Evolutionary conservation across 1,140 invertebrate genomes (phyloP).

Genomic region (Drosophila arawakana): DNA sequence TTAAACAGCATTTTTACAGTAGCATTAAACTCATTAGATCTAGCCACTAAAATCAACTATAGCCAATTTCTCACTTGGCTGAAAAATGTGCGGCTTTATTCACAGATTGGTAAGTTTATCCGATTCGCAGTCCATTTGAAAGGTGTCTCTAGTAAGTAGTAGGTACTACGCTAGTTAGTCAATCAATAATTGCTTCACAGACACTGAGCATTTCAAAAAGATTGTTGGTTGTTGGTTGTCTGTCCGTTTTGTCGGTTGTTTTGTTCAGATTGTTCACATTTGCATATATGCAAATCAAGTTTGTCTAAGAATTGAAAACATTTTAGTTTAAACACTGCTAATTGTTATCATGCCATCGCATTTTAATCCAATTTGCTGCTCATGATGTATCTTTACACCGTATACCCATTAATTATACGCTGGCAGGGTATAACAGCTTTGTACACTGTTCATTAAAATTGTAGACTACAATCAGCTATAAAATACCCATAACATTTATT

Average conservation of each 20-base stretch:
- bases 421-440: too few relatives aligned
- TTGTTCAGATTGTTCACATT: too few relatives aligned
- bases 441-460: too few relatives aligned
- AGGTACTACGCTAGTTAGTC: not conserved
- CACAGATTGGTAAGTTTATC: not conserved
- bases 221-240: not conserved
- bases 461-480: too few relatives aligned
- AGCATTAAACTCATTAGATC: not conserved
- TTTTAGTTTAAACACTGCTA: conserved; percentile 3
- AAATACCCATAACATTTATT: too few relatives aligned
- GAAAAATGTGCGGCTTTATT: not conserved
- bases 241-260: too few relatives aligned
- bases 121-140: not conserved
- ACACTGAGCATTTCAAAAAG: not conserved
- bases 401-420: not conserved
- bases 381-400: not conserved
- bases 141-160: too few relatives aligned
- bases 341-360: conserved; percentile 1
- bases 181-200: not conserved
- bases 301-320: conserved; percentile 1
- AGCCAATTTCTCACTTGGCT: not conserved
- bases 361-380: not conserved
- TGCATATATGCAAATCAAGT: conserved; percentile 2
- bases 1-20: not conserved
- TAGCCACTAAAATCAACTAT: not conserved